Evolutionary conservation across 2,888 invertebrate species (phyloP).

Genomic region (Leptodirus hochenwartii): DNA sequence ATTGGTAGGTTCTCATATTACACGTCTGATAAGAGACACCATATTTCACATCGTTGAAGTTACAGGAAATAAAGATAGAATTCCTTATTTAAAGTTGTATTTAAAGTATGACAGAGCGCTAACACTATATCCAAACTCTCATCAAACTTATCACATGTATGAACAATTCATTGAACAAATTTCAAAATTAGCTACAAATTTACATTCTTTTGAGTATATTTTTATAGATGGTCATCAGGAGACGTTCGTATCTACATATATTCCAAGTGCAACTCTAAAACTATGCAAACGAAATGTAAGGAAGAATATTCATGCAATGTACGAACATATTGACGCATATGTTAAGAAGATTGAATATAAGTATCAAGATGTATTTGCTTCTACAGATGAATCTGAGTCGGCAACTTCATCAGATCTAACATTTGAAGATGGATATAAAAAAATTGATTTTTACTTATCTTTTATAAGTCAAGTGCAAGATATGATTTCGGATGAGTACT

Average conservation of each 20-base stretch:
- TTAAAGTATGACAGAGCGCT: conserved; percentile 35
- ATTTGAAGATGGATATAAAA: conserved; percentile 39
- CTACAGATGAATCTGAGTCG: background rate
- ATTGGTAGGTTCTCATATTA: conserved; percentile 40
- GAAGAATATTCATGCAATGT: conserved; percentile 32
- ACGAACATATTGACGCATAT: conserved; percentile 36
- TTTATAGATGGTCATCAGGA: no score
- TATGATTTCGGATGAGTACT: conserved; percentile 47
- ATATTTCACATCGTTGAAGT: conserved; percentile 40
- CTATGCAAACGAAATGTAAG: conserved; percentile 33
- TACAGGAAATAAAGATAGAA: conserved; percentile 31
- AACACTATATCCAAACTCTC: conserved; percentile 38
- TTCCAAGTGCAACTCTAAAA: no score
- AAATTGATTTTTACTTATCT: conserved; percentile 39
- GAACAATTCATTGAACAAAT: conserved; percentile 16
- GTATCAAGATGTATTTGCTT: conserved; percentile 13
- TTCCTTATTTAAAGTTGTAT: conserved; percentile 42
- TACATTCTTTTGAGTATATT: no score
- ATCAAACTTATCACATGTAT: conserved; percentile 35
- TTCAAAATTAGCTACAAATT: no score
- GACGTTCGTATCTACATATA: no score
- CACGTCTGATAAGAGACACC: conserved; percentile 46
- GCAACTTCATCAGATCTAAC: conserved; percentile 29
- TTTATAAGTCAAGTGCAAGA: conserved; percentile 40
- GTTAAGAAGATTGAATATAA: conserved; percentile 25